Evolutionary conservation across 2,113 vertebrate genomes (phyloP).

Genomic region (Chlamydotis undulata): DNA sequence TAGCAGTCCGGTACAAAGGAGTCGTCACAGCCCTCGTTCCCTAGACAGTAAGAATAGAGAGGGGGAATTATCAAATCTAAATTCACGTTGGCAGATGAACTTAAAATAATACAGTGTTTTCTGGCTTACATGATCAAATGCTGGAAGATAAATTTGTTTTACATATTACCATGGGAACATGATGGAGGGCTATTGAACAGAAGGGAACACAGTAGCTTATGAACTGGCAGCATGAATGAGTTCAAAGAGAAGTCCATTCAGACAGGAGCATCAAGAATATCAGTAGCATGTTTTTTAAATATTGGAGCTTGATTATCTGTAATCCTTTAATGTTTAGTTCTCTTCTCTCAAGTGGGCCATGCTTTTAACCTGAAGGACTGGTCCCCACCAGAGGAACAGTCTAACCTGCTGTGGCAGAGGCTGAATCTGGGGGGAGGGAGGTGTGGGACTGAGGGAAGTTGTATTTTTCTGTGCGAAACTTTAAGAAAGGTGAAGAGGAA

Average conservation of each 20-base stretch:
- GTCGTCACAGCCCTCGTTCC: background rate
- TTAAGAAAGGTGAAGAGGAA: background rate
- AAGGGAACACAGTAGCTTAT: background rate
- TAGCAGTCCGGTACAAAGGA: background rate
- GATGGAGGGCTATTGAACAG: background rate
- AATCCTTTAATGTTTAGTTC: slow-evolving; percentile 6
- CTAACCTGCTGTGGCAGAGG: background rate
- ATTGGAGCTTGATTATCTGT: background rate
- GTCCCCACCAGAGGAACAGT: background rate
- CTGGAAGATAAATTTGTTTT: background rate
- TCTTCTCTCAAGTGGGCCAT: background rate
- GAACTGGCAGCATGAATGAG: background rate
- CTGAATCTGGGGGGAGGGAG: background rate
- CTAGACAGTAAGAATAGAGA: background rate
- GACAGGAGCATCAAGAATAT: background rate
- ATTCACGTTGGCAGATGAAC: background rate
- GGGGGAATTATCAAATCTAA: background rate
- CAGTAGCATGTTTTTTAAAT: background rate
- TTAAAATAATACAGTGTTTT: background rate
- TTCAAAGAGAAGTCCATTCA: slow-evolving; percentile 31
- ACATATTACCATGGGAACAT: background rate
- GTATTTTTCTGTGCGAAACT: background rate
- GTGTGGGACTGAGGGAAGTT: background rate
- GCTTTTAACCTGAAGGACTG: background rate
- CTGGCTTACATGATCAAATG: background rate